Evolutionary conservation across 2,888 invertebrate genomes (phyloP).

Genomic region (Kuschelorhynchus macadamiae): DNA sequence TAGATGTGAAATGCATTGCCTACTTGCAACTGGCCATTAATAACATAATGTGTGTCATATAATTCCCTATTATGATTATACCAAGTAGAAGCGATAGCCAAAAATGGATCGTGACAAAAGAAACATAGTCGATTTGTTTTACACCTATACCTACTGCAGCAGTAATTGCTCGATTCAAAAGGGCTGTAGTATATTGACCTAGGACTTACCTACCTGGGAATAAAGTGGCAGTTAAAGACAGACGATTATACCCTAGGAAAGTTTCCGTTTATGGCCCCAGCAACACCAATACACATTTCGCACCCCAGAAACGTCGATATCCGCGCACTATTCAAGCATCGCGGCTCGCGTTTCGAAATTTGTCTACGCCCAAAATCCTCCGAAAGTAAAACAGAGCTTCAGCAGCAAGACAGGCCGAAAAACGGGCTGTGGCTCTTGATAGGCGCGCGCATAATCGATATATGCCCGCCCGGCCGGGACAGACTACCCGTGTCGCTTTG

Average conservation of each 20-base stretch:
- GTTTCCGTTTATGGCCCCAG: no score
- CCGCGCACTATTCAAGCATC: slow-evolving; percentile 26
- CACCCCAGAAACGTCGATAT: slow-evolving; percentile 1
- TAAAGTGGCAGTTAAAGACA: slow-evolving; percentile 12
- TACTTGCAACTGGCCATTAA: background rate
- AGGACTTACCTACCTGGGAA: slow-evolving; percentile 29
- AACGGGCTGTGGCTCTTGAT: slow-evolving; percentile 46
- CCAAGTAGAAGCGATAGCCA: background rate
- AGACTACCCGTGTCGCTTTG: slow-evolving; percentile 32
- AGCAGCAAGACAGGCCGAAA: slow-evolving; percentile 39
- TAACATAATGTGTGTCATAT: slow-evolving; percentile 5
- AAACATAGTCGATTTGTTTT: background rate
- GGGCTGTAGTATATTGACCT: slow-evolving; percentile 19
- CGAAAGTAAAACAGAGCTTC: slow-evolving; percentile 32
- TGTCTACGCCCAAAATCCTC: slow-evolving; percentile 38
- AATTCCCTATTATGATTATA: slow-evolving; percentile 6
- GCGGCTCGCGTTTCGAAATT: slow-evolving; percentile 17
- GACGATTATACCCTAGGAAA: background rate
- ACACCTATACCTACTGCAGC: no score
- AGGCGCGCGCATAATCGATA: slow-evolving; percentile 45
- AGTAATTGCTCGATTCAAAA: no score
- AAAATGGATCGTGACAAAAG: background rate
- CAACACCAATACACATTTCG: slow-evolving; percentile 13
- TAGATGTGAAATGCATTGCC: no score
- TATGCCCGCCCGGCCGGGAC: slow-evolving; percentile 39